Conservation (phyloP, 2,888 invertebrate species). For the Drosophila mettleri region DNA sequence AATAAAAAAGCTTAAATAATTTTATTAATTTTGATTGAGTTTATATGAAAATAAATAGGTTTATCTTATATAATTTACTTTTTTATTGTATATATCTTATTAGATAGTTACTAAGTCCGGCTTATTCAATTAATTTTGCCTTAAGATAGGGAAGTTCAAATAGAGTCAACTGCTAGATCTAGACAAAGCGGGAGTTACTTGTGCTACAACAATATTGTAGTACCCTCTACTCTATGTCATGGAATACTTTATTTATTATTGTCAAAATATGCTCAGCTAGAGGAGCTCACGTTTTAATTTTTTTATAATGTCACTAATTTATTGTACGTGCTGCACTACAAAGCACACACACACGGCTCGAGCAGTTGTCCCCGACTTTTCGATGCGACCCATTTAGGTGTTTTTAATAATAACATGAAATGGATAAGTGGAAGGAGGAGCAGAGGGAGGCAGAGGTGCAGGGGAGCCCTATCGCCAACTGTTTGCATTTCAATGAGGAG, state of each 20-base stretch:
- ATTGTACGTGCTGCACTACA: slow-evolving; percentile 78
- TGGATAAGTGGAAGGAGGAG: not conserved
- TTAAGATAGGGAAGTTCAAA: not conserved
- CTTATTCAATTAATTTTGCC: not conserved
- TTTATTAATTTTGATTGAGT: too few species aligned
- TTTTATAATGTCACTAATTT: slow-evolving; percentile 78
- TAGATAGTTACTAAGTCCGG: too few species aligned
- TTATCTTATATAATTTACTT: too few species aligned
- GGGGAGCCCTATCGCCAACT: slow-evolving; percentile 39
- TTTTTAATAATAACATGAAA: slow-evolving; percentile 72
- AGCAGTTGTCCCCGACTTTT: slow-evolving; percentile 33
- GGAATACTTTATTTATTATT: slow-evolving; percentile 62
- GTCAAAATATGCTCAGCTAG: slow-evolving; percentile 61
- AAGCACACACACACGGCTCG: slow-evolving; percentile 47
- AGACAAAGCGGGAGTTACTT: not conserved
- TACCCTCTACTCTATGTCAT: slow-evolving; percentile 10
- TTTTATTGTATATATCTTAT: not conserved
- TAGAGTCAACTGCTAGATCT: not conserved
- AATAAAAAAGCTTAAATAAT: too few species aligned
- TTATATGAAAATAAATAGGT: not conserved
- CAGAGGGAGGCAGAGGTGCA: not conserved
- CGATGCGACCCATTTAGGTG: slow-evolving; percentile 73
- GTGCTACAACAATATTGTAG: not conserved
- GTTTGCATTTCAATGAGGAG: slow-evolving; percentile 68
- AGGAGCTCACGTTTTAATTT: slow-evolving; percentile 77